Evolutionary conservation across 2,797 vertebrate genomes (phyloP).

Genomic region (Lagodon rhomboides): DNA sequence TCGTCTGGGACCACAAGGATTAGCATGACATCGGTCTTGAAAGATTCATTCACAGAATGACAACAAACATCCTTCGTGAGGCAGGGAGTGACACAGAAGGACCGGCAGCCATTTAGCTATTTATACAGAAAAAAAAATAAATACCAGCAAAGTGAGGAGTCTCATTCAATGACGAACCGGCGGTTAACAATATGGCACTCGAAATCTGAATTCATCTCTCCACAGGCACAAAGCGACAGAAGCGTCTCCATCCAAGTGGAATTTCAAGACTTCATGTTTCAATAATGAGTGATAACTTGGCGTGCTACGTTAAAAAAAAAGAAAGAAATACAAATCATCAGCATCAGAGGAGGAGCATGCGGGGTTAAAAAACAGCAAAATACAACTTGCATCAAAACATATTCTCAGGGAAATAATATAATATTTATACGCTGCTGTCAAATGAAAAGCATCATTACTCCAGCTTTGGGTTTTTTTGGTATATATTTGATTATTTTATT

Average conservation of each 20-base stretch:
- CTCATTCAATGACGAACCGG: conserved; percentile 53
- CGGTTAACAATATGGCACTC: conserved; percentile 59
- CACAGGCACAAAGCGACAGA: conserved; percentile 47
- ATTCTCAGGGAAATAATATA: conserved; percentile 61
- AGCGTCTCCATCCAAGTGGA: conserved; percentile 30
- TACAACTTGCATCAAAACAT: conserved; percentile 51
- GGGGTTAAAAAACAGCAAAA: conserved; percentile 53
- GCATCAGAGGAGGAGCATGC: conserved; percentile 56
- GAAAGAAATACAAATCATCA: not conserved
- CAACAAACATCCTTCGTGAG: conserved; percentile 59
- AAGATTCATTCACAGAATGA: conserved; percentile 61
- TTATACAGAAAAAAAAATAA: conserved; percentile 64
- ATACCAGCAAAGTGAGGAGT: conserved; percentile 52
- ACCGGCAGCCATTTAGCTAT: conserved; percentile 42
- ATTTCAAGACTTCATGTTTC: conserved; percentile 39
- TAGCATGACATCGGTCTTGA: conserved; percentile 42
- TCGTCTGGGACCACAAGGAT: conserved; percentile 41
- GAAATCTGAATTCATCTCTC: conserved; percentile 58
- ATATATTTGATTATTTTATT: conserved; percentile 27
- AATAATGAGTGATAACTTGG: conserved; percentile 48
- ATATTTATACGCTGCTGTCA: conserved; percentile 58
- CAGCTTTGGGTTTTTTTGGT: not conserved
- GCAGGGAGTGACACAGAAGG: conserved; percentile 37
- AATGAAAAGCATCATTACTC: conserved; percentile 52
- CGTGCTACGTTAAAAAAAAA: conserved; percentile 38